These are phyloP conservation scores for Sebastes iracundus DNA, from an alignment of 2,797 vertebrate genomes.

Conservation along the genomic window DNA sequence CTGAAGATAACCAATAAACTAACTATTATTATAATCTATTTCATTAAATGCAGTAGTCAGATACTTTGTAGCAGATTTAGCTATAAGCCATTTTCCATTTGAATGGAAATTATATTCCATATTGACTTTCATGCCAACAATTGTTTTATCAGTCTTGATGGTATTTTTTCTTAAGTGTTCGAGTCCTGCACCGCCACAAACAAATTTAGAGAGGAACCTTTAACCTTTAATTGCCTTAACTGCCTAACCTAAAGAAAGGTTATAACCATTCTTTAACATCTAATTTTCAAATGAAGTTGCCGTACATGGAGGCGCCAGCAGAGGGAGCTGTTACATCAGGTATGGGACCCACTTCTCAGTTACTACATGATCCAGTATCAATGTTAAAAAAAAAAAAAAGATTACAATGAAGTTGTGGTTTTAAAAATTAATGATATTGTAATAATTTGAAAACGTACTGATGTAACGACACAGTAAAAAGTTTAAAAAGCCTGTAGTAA, in stretches of 20 bases:
- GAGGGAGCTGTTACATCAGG: constrained; percentile 48
- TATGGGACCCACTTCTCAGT: accelerated
- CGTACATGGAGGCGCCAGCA: constrained; percentile 31
- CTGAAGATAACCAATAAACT: neutral
- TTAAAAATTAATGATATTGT: neutral
- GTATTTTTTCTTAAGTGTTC: neutral
- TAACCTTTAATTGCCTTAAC: neutral
- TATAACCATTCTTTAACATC: neutral
- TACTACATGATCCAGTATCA: neutral
- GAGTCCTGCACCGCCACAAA: neutral
- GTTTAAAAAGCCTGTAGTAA: neutral
- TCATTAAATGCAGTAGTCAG: neutral
- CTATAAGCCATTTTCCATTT: no score
- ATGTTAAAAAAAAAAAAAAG: no score
- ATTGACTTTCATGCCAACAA: neutral
- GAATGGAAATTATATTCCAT: neutral
- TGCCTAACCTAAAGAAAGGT: neutral
- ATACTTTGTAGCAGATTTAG: no score
- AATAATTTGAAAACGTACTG: neutral
- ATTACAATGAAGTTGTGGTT: neutral
- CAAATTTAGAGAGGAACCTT: neutral
- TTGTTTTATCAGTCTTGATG: neutral
- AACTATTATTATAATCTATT: neutral
- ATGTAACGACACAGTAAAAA: neutral
- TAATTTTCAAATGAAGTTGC: neutral